phyloP scores from a whole-genome alignment of 2,888 invertebrate genomes.

The Andrena haemorrhoa region DNA sequence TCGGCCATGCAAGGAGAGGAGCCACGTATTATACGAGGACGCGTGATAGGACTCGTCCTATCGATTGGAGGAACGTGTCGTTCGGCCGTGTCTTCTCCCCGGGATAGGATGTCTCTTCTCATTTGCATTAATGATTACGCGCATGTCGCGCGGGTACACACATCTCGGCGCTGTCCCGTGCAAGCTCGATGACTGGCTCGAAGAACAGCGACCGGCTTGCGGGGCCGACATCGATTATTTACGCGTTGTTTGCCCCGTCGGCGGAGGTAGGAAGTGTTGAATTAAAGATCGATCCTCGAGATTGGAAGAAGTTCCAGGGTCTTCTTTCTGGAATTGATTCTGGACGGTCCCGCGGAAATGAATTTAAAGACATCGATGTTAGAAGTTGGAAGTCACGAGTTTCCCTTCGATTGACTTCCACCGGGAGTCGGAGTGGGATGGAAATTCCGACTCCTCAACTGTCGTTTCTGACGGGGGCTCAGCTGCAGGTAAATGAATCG shows the following conservation, averaged over 20 bases:
- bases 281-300: slow-evolving; percentile 32
- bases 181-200: not conserved
- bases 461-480: not conserved
- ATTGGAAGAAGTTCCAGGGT: not conserved
- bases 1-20: slow-evolving; percentile 14
- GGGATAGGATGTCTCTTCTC: slow-evolving; percentile 1
- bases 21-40: not conserved
- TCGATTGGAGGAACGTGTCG: slow-evolving; percentile 30
- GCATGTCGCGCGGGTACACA: slow-evolving; percentile 11
- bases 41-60: slow-evolving; percentile 2
- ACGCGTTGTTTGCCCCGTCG: slow-evolving; percentile 28
- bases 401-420: not conserved
- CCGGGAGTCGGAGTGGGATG: not conserved
- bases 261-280: slow-evolving; percentile 11
- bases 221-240: slow-evolving; percentile 39
- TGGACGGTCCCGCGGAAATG: slow-evolving; percentile 7
- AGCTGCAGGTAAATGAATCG: slow-evolving; percentile 2
- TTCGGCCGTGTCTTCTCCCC: slow-evolving; percentile 25
- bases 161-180: not conserved
- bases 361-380: slow-evolving; percentile 18
- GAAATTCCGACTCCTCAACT: not conserved
- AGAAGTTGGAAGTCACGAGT: no score
- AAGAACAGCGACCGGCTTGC: not conserved
- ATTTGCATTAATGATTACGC: slow-evolving; percentile 58
- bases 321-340: slow-evolving; percentile 6